Conservation (phyloP, 1,140 invertebrate species). For the Mamestra configurata region DNA sequence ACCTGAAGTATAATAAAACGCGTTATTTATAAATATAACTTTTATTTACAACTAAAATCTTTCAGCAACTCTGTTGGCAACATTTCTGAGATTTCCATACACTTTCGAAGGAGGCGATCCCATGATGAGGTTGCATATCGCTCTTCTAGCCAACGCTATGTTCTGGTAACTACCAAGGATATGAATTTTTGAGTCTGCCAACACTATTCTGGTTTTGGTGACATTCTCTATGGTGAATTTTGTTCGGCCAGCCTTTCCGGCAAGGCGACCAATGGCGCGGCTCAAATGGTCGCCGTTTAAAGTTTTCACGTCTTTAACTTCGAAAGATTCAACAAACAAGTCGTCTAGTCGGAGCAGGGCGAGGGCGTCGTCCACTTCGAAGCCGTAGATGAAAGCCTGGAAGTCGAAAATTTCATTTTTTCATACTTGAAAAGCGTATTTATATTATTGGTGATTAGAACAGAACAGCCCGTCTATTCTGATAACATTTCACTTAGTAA, state of each 20-base stretch:
- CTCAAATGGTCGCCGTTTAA: slow-evolving; percentile 98
- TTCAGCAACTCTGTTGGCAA: slow-evolving; percentile 94
- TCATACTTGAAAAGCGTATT: too few relatives aligned
- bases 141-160: slow-evolving; percentile 97
- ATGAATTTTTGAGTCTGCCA: slow-evolving; percentile 99
- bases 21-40: slow-evolving; percentile 61
- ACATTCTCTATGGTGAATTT: slow-evolving; percentile 99
- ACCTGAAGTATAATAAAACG: slow-evolving; percentile 45
- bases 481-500: too few relatives aligned
- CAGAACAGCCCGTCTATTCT: too few relatives aligned
- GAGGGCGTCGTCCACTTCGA: slow-evolving; percentile 99
- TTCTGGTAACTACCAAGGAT: slow-evolving; percentile 99
- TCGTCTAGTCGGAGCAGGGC: slow-evolving; percentile 98
- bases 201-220: slow-evolving; percentile 99
- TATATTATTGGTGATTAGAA: too few relatives aligned
- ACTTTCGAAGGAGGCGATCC: slow-evolving; percentile 98
- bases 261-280: slow-evolving; percentile 98
- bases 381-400: slow-evolving; percentile 97
- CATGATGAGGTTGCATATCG: slow-evolving; percentile 99
- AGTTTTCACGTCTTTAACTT: slow-evolving; percentile 98
- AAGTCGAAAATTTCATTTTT: slow-evolving; percentile 66
- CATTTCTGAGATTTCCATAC: slow-evolving; percentile 96
- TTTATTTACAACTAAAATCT: slow-evolving; percentile 90
- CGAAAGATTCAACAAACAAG: slow-evolving; percentile 98
- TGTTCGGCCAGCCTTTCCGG: slow-evolving; percentile 98